Conservation (phyloP, 1,140 invertebrate species). For the Chelonus insularis region DNA sequence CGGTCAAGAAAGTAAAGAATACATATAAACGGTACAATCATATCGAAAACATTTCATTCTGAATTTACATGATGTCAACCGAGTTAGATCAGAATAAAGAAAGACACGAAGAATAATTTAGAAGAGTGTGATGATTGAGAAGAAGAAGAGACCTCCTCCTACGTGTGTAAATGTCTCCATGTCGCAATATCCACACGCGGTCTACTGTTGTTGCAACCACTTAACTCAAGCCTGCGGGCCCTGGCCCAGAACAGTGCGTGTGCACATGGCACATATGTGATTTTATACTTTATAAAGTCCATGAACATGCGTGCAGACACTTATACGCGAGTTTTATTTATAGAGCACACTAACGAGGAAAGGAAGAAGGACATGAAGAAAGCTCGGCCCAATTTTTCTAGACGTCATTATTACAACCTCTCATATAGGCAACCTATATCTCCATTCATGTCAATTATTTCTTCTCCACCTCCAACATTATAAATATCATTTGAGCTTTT, state of each 20-base stretch:
- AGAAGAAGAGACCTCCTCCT: slow-evolving; percentile 14
- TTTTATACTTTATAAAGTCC: neutral
- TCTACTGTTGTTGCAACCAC: slow-evolving; percentile 18
- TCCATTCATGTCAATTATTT: too few relatives aligned
- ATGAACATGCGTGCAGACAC: neutral
- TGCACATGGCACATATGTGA: neutral
- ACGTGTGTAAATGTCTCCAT: slow-evolving; percentile 3
- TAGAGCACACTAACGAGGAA: slow-evolving; percentile 12
- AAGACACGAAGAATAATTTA: too few relatives aligned
- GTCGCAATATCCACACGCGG: slow-evolving; percentile 11
- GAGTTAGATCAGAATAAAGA: neutral
- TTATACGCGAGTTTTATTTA: slow-evolving; percentile 22
- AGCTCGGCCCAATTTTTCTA: slow-evolving; percentile 4
- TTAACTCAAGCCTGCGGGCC: slow-evolving; percentile 19
- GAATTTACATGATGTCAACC: slow-evolving; percentile 3
- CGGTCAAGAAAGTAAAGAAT: slow-evolving; percentile 6
- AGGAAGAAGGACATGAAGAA: slow-evolving; percentile 23
- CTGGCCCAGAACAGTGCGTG: slow-evolving; percentile 16
- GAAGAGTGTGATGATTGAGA: neutral
- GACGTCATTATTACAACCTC: too few relatives aligned
- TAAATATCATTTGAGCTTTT: too few relatives aligned
- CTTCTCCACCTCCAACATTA: too few relatives aligned
- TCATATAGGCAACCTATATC: too few relatives aligned
- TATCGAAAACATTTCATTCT: neutral
- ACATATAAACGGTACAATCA: neutral